Evolutionary conservation across 2,888 invertebrate genomes (phyloP).

Genomic region (Tetragonisca angustula): DNA sequence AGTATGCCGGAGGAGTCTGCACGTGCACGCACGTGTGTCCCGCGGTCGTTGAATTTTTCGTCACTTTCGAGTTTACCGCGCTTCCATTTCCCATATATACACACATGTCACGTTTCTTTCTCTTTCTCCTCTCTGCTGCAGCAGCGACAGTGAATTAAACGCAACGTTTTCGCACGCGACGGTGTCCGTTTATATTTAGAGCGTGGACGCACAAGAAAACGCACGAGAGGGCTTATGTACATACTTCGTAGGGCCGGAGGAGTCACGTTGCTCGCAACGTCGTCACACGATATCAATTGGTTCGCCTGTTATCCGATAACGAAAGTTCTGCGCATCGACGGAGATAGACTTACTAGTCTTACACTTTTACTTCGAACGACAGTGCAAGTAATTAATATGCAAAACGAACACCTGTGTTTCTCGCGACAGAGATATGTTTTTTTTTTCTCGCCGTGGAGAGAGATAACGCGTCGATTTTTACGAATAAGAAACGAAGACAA

Average conservation of each 20-base stretch:
- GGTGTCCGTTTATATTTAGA: conserved; percentile 55
- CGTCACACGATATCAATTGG: conserved; percentile 32
- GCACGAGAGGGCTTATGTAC: not conserved
- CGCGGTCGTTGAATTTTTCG: conserved; percentile 49
- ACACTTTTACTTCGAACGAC: not conserved
- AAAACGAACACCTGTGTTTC: conserved; percentile 17
- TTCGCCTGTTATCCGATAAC: conserved; percentile 41
- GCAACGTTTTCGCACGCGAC: conserved; percentile 11
- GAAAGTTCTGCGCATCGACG: conserved; percentile 29
- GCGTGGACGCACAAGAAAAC: conserved; percentile 28
- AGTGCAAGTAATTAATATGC: conserved; percentile 36
- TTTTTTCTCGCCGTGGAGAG: not conserved
- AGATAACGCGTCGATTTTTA: conserved; percentile 17
- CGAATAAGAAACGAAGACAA: conserved; percentile 16
- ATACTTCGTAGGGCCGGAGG: conserved; percentile 1
- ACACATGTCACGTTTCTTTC: not conserved
- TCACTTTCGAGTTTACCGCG: conserved; percentile 32
- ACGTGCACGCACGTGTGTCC: conserved; percentile 38
- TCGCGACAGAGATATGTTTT: not conserved
- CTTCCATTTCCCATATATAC: conserved; percentile 21
- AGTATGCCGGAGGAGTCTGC: not conserved
- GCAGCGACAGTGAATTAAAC: conserved; percentile 57
- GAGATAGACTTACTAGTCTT: conserved; percentile 1
- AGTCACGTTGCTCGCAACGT: conserved; percentile 42
- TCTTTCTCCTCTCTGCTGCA: conserved; percentile 37